Conservation (phyloP, 2,797 vertebrate genomes). For the Amblyraja radiata region DNA sequence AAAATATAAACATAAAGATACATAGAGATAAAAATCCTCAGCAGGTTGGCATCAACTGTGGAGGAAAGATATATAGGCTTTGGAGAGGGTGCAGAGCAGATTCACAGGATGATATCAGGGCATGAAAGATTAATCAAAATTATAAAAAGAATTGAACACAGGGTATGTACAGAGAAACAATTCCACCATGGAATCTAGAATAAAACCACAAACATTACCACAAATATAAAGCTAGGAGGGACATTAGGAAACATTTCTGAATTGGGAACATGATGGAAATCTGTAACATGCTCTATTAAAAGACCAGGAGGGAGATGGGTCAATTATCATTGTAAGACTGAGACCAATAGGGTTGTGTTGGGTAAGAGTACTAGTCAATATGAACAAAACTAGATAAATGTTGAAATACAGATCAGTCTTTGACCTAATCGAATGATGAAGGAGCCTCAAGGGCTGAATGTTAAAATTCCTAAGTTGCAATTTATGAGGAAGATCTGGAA, state of each 20-base stretch:
- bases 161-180: not conserved
- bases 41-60: not conserved
- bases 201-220: not conserved
- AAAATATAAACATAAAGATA: not conserved
- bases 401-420: not conserved
- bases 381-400: not conserved
- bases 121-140: not conserved
- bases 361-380: not conserved
- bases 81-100: not conserved
- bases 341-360: not conserved
- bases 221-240: not conserved
- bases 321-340: not conserved
- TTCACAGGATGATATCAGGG: not conserved
- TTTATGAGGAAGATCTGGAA: not conserved
- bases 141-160: not conserved
- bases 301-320: not conserved
- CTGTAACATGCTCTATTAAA: not conserved
- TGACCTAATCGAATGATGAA: not conserved
- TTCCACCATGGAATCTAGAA: not conserved
- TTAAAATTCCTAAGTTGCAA: not conserved
- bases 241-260: not conserved
- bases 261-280: not conserved
- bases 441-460: not conserved
- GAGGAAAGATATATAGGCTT: not conserved
- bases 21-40: not conserved